These are phyloP conservation scores for Zoanthus sociatus DNA, from an alignment of 92 coral and sea anemone species.

Conservation along the genomic window DNA sequence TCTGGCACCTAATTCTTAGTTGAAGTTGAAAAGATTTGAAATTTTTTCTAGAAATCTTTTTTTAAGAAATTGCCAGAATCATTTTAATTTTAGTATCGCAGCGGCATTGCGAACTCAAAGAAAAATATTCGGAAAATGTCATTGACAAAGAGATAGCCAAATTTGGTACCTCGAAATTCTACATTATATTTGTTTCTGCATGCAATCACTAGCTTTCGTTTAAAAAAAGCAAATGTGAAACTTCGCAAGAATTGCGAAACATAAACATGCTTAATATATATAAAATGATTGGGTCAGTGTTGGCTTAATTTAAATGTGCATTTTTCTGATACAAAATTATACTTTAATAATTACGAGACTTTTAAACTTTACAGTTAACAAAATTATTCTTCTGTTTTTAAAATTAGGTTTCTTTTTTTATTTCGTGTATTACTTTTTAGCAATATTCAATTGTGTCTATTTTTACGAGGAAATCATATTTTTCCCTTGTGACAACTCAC, in stretches of 20 bases:
- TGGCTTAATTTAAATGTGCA: slow-evolving; percentile 19
- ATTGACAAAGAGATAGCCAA: background rate
- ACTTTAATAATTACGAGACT: background rate
- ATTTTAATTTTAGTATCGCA: background rate
- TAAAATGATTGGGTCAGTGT: background rate
- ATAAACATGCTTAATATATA: background rate
- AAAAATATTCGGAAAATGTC: slow-evolving; percentile 27
- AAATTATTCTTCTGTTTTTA: no score
- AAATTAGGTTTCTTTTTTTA: no score
- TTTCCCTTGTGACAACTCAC: no score
- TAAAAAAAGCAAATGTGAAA: background rate
- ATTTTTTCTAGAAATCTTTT: background rate
- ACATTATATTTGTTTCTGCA: background rate
- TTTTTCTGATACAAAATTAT: background rate
- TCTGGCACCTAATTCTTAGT: background rate
- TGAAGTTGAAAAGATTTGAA: background rate
- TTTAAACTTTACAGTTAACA: no score
- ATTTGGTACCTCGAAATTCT: background rate
- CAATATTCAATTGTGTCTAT: no score
- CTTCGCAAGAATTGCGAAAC: background rate
- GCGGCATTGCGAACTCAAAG: background rate
- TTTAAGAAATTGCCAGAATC: slow-evolving; percentile 20
- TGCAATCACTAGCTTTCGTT: background rate
- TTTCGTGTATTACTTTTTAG: no score
- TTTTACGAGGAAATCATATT: no score